Evolutionary conservation across 1,140 invertebrate species (phyloP).

Genomic region (Physella acuta): DNA sequence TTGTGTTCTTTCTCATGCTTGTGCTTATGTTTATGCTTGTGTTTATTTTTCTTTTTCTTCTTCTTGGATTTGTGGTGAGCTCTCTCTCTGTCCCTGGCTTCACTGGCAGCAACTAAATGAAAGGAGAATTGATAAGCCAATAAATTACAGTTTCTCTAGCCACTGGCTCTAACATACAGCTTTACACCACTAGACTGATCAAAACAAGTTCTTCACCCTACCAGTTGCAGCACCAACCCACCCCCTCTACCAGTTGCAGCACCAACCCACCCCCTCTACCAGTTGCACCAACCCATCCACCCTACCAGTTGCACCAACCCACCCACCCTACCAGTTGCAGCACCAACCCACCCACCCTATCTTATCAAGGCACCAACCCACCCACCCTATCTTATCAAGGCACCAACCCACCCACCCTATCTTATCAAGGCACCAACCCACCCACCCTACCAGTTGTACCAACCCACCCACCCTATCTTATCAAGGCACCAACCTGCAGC

Average conservation of each 20-base stretch:
- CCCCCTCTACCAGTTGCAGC: background rate
- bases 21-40: constrained; percentile 15
- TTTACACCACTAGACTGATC: too few relatives aligned
- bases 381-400: too few relatives aligned
- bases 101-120: background rate
- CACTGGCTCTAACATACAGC: background rate
- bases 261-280: background rate
- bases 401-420: too few relatives aligned
- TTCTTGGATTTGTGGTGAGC: constrained; percentile 7
- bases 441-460: too few relatives aligned
- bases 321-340: background rate
- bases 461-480: too few relatives aligned
- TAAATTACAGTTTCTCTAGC: background rate
- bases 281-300: too few relatives aligned
- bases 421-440: too few relatives aligned
- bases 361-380: too few relatives aligned
- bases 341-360: too few relatives aligned
- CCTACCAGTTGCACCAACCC: too few relatives aligned
- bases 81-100: constrained; percentile 3
- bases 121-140: background rate
- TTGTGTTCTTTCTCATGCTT: background rate
- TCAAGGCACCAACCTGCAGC: too few relatives aligned
- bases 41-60: constrained; percentile 9
- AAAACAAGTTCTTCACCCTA: too few relatives aligned
- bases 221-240: background rate